Evolutionary conservation across 2,888 invertebrate species (phyloP).

Genomic region (Lypha dubia): DNA sequence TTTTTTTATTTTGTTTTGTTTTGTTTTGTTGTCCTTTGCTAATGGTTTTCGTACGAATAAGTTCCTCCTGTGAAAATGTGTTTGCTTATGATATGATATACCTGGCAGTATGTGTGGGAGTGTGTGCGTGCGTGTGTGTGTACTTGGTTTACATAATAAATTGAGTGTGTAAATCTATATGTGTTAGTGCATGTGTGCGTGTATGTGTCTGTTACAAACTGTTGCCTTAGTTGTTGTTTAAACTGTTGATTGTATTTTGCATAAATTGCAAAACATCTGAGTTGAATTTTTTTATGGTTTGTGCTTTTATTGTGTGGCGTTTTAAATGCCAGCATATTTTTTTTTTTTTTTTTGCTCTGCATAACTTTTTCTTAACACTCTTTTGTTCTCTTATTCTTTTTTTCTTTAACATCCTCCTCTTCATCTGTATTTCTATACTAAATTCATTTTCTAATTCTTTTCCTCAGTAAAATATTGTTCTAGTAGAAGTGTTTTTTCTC

Average conservation of each 20-base stretch:
- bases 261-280: conserved; percentile 61
- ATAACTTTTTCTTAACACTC: not conserved
- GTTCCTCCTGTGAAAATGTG: not conserved
- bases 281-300: conserved; percentile 14
- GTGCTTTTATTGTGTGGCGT: not conserved
- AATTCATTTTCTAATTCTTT: conserved; percentile 55
- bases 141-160: not conserved
- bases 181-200: not conserved
- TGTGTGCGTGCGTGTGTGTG: no score
- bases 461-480: conserved; percentile 48
- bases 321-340: conserved; percentile 11
- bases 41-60: not conserved
- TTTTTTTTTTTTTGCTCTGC: not conserved
- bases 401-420: not conserved
- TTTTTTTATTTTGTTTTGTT: not conserved
- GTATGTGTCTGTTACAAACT: conserved; percentile 10
- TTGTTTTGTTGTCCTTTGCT: not conserved
- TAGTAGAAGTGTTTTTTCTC: not conserved
- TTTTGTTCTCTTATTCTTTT: not conserved
- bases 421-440: not conserved
- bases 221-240: conserved; percentile 39
- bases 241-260: conserved; percentile 58
- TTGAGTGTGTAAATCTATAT: not conserved
- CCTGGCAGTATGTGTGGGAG: conserved; percentile 24
- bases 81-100: conserved; percentile 43